Base-by-base conservation (phyloP, 2,888 invertebrate genomes). In the Hermaeophaga mercurialis region DNA sequence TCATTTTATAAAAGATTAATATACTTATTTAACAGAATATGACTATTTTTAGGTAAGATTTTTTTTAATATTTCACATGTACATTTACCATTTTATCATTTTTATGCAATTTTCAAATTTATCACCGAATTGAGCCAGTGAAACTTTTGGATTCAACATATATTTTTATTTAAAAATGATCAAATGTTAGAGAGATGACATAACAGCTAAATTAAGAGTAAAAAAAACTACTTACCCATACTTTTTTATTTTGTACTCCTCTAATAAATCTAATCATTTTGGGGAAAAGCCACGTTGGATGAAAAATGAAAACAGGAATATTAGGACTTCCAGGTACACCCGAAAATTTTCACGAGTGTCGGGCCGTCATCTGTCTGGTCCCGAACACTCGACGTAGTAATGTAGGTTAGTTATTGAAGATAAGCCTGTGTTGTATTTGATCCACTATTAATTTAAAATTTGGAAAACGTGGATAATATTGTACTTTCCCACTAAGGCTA, bases 251-350 rank as follows among this genome's bases (percentile, higher is more conserved):
- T 55, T 69, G 63, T 54, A 70, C 66, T 50, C 65, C 69, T 47
- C 64, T 61, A 45, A 73, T 58, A 54, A 74, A 63, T 68, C 74
- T 71, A 63, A 74, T 72, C 76, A 76, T 77, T 64, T 67, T 74
- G 57, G 59, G 65, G 64, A 64, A 68, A 59, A 67, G 66, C 67
- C 69, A 70, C 68, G 69, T 70, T 56, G 57, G 52, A 46, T 47
- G 45, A 33, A 33, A n/a, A 57, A 56, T 56, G 26, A 36, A 49
- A 49, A 58, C 48, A 52, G 57, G 48, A 57, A 57, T 54, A 56
- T 54, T 59, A 56, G 48, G 53, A 44, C 45, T 53, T 45, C 52
- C 57, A 56, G 52, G 56, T 59, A 48, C 38, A 55, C 61, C 56
- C 50, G 59, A 62, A 53, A 62, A 53, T 47, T 50, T 62, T 62